Evolutionary conservation across 2,113 vertebrate genomes (phyloP), one percentile per base, ranked within the genome.

Genomic region (Naja naja): DNA sequence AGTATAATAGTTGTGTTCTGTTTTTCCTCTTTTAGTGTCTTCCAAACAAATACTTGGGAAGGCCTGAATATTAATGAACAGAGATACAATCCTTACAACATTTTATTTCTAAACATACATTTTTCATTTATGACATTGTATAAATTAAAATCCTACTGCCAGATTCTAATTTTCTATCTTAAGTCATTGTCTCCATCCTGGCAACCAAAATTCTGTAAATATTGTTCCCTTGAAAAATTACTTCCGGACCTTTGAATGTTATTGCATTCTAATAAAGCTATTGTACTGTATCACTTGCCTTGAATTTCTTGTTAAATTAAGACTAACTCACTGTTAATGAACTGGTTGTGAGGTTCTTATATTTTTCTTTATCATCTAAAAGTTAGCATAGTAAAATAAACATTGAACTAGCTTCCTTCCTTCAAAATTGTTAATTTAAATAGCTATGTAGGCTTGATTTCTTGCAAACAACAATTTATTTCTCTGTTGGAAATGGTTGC

Each of bases 131-230:
- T 7, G 30, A 85, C 43, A 34, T 34, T 91, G 43, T 91, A 49
- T 87, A 47, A 87, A 55, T 91, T 91, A 53, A 85, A 49, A 91
- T 91, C 85, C 56, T 60, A 60, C 39, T 18, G 20, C 18, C 39
- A 22, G 55, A 16, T 27, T 86, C 39, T 53, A 90, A 23, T 54
- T 60, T 18, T 87, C 30, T 91, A 56, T 45, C 58, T 87, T 60
- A 87, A 91, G 39, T 91, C 90, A 86, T 91, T 86, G 74, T 86
- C 34, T 49, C 43, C 54, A 25, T 87, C 91, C 43, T 91, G 91
- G 39, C 54, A 91, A 87, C 90, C 45, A 58, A 55, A 56, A n/a
- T 18, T 47, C 81, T 87, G 85, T 22, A 91, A 85, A 87, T 49
- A 23, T n/a, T 86, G 54, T 56, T 87, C 54, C 56, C 23, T n/a